phyloP scores from a whole-genome alignment of 1,140 invertebrate genomes.

The Bombus difficillimus region DNA sequence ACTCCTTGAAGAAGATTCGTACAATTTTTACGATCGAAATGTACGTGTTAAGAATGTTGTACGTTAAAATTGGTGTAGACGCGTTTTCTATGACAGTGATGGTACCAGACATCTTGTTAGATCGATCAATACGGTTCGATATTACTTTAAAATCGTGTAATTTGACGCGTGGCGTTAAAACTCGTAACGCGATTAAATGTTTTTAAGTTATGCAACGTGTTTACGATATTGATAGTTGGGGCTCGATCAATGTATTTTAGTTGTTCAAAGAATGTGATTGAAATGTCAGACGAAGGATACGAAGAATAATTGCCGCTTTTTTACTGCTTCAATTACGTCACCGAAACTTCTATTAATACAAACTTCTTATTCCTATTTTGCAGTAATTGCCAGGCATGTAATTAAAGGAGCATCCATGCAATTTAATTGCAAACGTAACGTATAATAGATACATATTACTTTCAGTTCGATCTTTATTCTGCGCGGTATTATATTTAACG shows the following conservation, averaged over 20 bases:
- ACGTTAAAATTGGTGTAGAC: background rate
- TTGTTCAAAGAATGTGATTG: background rate
- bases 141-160: background rate
- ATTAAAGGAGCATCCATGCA: background rate
- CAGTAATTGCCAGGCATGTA: background rate
- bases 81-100: background rate
- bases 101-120: too few relatives aligned
- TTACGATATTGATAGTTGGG: background rate
- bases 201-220: background rate
- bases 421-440: background rate
- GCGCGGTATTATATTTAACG: too few relatives aligned
- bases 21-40: background rate
- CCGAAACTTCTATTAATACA: background rate
- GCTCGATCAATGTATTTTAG: background rate
- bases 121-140: background rate
- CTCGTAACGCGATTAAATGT: background rate
- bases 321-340: constrained; percentile 6
- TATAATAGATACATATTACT: too few relatives aligned
- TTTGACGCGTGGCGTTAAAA: background rate
- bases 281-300: background rate
- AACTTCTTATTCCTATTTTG: background rate
- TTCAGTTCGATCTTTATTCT: too few relatives aligned
- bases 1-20: background rate
- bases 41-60: background rate
- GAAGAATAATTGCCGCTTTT: background rate